A percentile compares a stretch with the other conserved stretches of the same genome.
Conservation (phyloP, 2,888 invertebrate species). For the Epirrhoe alternata region DNA sequence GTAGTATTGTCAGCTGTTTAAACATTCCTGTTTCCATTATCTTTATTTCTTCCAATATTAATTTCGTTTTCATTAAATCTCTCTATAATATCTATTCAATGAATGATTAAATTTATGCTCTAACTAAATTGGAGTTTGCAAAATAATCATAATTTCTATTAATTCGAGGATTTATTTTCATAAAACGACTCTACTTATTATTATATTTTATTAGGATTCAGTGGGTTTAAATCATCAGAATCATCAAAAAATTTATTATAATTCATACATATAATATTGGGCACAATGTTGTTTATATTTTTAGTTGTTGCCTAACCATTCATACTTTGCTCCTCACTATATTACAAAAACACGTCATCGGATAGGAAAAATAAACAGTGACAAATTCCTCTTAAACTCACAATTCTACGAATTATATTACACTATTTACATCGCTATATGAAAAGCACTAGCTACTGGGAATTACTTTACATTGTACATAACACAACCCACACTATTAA, state of each 20-base stretch:
- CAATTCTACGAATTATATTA: slow-evolving; percentile 59
- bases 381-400: slow-evolving; percentile 22
- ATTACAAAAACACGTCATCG: background rate
- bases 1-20: slow-evolving; percentile 83
- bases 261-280: slow-evolving; percentile 1
- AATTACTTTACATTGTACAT: slow-evolving; percentile 79
- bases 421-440: slow-evolving; percentile 78
- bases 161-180: background rate
- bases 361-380: slow-evolving; percentile 34
- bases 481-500: slow-evolving; percentile 84
- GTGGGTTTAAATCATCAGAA: background rate
- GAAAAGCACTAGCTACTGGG: slow-evolving; percentile 76
- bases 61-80: slow-evolving; percentile 49
- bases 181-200: slow-evolving; percentile 5
- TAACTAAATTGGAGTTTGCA: slow-evolving; percentile 43
- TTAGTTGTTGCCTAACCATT: background rate
- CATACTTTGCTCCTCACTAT: background rate
- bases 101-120: slow-evolving; percentile 41
- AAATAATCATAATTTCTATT: slow-evolving; percentile 33
- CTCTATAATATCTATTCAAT: slow-evolving; percentile 54
- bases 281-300: slow-evolving; percentile 6
- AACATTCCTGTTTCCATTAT: slow-evolving; percentile 72
- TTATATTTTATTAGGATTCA: slow-evolving; percentile 1
- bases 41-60: slow-evolving; percentile 58
- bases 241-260: background rate